A percentile compares a stretch with the other conserved stretches of the same genome.
phyloP scores from a whole-genome alignment of 2,113 vertebrate genomes.

The Copsychus sechellarum region DNA sequence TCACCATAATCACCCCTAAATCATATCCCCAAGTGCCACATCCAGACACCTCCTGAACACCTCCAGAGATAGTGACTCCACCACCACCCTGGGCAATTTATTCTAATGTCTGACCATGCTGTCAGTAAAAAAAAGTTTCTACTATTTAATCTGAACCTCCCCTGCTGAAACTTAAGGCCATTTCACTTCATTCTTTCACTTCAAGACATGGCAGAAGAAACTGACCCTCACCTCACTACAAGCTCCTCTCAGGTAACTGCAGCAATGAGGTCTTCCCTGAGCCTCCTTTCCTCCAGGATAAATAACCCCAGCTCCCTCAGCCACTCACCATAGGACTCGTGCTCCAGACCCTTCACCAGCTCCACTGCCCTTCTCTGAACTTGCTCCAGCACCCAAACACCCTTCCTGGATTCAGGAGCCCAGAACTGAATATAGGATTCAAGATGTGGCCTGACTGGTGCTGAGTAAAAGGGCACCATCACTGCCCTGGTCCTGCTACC shows the following conservation, averaged over 20 bases:
- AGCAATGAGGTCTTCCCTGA: neutral
- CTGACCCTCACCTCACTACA: neutral
- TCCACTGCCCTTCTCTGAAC: neutral
- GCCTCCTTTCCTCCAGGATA: neutral
- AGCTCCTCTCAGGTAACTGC: neutral
- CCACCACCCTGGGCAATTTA: neutral
- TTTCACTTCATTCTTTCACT: neutral
- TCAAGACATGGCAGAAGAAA: neutral
- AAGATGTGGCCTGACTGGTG: neutral
- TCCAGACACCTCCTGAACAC: neutral
- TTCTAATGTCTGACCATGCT: neutral
- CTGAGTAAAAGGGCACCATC: neutral
- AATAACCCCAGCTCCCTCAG: neutral
- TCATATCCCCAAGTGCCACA: neutral
- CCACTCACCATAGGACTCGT: fast-evolving
- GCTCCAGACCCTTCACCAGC: neutral
- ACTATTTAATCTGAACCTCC: neutral
- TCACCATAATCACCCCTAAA: neutral
- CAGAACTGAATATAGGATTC: neutral
- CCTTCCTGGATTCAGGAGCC: neutral
- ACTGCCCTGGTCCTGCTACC: neutral
- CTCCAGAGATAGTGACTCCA: neutral
- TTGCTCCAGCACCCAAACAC: fast-evolving
- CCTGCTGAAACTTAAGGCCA: neutral
- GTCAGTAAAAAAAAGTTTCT: neutral